These are phyloP conservation scores for Saccopteryx leptura DNA, from an alignment of 2,113 vertebrate species.

Conservation along the genomic window DNA sequence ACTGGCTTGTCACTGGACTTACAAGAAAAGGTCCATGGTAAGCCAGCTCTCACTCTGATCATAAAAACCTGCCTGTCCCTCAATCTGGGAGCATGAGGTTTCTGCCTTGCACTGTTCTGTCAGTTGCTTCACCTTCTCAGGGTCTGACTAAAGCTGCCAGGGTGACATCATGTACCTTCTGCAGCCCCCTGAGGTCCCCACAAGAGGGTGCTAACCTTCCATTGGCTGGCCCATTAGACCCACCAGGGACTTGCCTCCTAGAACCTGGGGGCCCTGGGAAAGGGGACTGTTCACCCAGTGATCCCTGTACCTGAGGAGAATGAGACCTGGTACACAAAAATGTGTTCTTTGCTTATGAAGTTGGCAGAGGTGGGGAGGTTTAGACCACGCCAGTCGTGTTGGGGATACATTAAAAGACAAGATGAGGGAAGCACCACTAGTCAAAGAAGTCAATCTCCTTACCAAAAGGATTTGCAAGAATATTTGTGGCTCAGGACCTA, in stretches of 20 bases:
- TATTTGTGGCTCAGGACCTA: slow-evolving; percentile 90
- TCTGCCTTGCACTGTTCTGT: not conserved
- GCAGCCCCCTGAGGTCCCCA: not conserved
- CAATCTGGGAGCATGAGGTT: not conserved
- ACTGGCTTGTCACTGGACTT: fast-evolving
- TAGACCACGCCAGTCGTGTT: slow-evolving; percentile 57
- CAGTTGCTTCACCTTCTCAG: not conserved
- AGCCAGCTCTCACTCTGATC: not conserved
- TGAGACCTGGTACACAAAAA: not conserved
- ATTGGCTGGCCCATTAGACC: not conserved
- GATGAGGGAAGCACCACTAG: slow-evolving; percentile 80
- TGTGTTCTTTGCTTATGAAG: slow-evolving; percentile 78
- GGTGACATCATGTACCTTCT: fast-evolving
- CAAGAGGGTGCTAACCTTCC: not conserved
- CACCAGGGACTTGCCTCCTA: not conserved
- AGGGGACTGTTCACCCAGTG: not conserved
- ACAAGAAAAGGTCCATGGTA: fast-evolving
- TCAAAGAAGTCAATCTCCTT: slow-evolving; percentile 87
- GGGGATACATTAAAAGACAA: slow-evolving; percentile 80
- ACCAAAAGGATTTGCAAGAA: slow-evolving; percentile 91
- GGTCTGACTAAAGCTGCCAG: no score
- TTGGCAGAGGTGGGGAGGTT: not conserved
- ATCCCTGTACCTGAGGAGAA: slow-evolving; percentile 20
- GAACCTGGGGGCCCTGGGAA: not conserved
- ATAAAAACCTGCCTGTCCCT: not conserved